A percentile compares a stretch with the other conserved stretches of the same genome.
Conservation (phyloP, 2,888 invertebrate species). For the Chymomyza caudatula region DNA sequence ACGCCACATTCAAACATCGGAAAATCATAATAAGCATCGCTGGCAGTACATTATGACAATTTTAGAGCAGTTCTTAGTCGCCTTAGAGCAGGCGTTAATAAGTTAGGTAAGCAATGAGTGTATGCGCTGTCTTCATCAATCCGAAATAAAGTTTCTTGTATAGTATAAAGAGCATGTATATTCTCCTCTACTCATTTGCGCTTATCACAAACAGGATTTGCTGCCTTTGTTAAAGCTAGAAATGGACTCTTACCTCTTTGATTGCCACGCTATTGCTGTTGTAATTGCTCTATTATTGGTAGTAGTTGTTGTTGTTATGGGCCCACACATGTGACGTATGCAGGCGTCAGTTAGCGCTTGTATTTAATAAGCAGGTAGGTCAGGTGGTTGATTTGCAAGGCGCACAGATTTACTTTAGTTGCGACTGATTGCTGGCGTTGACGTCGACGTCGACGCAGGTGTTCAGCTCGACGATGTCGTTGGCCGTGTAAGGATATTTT, state of each 20-base stretch:
- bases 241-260: conserved; percentile 52
- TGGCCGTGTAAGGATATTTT: conserved; percentile 45
- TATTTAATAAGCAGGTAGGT: conserved; percentile 2
- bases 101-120: too few relatives aligned
- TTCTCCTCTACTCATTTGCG: too few relatives aligned
- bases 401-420: conserved; percentile 2
- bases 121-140: too few relatives aligned
- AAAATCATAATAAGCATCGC: too few relatives aligned
- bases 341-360: conserved; percentile 3
- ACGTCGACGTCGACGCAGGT: conserved; percentile 7
- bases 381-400: conserved; percentile 4
- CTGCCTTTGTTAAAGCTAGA: neutral
- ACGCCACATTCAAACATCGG: too few relatives aligned
- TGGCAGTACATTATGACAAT: too few relatives aligned
- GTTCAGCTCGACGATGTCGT: conserved; percentile 43
- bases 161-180: too few relatives aligned
- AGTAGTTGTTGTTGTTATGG: conserved; percentile 10
- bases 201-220: too few relatives aligned
- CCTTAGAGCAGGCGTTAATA: too few relatives aligned
- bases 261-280: conserved; percentile 43
- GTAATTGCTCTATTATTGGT: neutral
- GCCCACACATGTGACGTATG: conserved; percentile 30
- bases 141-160: too few relatives aligned
- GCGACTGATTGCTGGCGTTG: neutral
- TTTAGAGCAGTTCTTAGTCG: too few relatives aligned